Evolutionary conservation across 2,797 vertebrate species (phyloP), one percentile per base, ranked within the genome.

Genomic region (Salmo trutta): DNA sequence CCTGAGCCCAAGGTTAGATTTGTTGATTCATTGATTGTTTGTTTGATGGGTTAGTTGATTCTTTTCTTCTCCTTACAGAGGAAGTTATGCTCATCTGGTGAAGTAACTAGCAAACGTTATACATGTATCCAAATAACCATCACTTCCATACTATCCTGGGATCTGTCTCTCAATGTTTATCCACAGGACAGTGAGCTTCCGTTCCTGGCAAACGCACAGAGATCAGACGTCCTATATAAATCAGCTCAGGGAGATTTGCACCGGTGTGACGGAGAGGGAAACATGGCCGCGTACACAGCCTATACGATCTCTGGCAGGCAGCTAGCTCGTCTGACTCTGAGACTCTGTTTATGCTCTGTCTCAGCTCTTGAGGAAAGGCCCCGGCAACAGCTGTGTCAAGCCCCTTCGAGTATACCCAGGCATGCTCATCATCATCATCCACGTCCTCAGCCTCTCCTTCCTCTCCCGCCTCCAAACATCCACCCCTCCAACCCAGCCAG

Each of bases 1-100:
- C 31, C 93, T 4, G 94, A 97, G 75, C 98, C 97, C 31, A 97
- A 97, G 98, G 97, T 98, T 19, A 56, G 53, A 12, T 41, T 41
- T 41, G 7, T 41, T 41, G 41, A 10, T 69, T 8, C n/a, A 53
- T 53, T 53, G 15, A 17, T 56, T 56, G 53, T 17, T 56, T 56
- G 53, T 5, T 56, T 19, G 62, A 65, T 21, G 12, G 19, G 53
- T 56, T 56, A 19, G 5, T 56, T 56, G 17, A n/a, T 2, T n/a
- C n/a, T 7, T 56, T 47, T 54, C 27, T 56, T 56, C 17, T 56
- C 53, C 17, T n/a, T 56, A 17, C 16, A n/a, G 53, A 56, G 53
- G 15, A 56, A 56, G 19, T 56, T 54, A 16, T 54, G 53, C 53
- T 54, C 53, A 54, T 2, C 53, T 24, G 64, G 3, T 47, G 41